Conservation (phyloP, 1,140 invertebrate genomes). For the Muscidifurax raptorellus region DNA sequence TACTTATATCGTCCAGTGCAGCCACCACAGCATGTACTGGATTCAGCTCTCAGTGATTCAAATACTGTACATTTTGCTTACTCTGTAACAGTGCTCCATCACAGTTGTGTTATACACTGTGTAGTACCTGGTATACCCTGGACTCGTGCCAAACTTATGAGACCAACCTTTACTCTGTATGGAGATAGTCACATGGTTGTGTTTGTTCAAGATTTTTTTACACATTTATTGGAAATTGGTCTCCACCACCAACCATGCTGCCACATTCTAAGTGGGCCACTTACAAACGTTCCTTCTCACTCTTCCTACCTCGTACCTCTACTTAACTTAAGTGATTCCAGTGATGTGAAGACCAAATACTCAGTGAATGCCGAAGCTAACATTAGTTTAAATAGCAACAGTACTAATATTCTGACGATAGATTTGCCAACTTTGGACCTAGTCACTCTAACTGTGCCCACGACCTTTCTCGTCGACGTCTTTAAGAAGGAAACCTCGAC, state of each 20-base stretch:
- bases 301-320: slow-evolving; percentile 81
- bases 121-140: slow-evolving; percentile 87
- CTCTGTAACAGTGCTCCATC: slow-evolving; percentile 87
- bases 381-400: neutral
- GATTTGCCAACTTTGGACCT: slow-evolving; percentile 84
- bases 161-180: slow-evolving; percentile 85
- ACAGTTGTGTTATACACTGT: slow-evolving; percentile 88
- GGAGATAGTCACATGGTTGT: slow-evolving; percentile 86
- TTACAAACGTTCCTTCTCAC: slow-evolving; percentile 75
- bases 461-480: slow-evolving; percentile 80
- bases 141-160: slow-evolving; percentile 82
- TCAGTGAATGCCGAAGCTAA: slow-evolving; percentile 48
- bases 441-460: slow-evolving; percentile 79
- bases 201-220: slow-evolving; percentile 85
- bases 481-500: slow-evolving; percentile 81
- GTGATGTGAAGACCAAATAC: slow-evolving; percentile 49
- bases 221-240: slow-evolving; percentile 87
- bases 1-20: slow-evolving; percentile 86
- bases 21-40: slow-evolving; percentile 77
- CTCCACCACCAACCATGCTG: slow-evolving; percentile 87
- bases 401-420: slow-evolving; percentile 72
- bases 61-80: slow-evolving; percentile 88
- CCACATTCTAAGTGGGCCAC: slow-evolving; percentile 82
- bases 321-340: slow-evolving; percentile 62
- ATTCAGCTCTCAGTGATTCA: slow-evolving; percentile 75